Conservation (phyloP, 2,888 invertebrate species). For the Habroteleia sp. region DNA sequence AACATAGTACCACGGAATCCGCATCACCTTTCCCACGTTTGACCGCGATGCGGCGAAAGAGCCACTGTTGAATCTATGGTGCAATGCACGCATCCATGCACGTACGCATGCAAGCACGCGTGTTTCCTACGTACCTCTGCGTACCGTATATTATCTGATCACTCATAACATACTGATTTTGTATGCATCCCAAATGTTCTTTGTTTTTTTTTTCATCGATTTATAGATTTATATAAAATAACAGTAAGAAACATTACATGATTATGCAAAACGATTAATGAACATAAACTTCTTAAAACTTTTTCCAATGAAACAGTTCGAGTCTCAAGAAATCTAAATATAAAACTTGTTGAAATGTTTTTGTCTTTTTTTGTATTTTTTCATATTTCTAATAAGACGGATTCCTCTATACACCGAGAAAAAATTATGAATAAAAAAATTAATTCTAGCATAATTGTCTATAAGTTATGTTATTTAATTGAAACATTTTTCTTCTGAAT, state of each 20-base stretch:
- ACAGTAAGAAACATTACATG: background rate
- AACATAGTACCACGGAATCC: conserved; percentile 47
- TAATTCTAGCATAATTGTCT: no score
- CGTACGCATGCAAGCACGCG: conserved; percentile 61
- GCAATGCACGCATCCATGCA: conserved; percentile 57
- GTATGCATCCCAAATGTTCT: conserved; percentile 66
- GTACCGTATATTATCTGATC: conserved; percentile 71
- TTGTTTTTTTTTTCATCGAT: conserved; percentile 45
- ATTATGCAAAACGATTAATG: no score
- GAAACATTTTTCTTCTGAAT: no score
- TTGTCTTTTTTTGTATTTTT: no score
- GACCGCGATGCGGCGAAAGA: conserved; percentile 58
- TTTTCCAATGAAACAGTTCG: no score
- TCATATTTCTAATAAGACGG: no score
- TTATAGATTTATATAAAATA: conserved; percentile 9
- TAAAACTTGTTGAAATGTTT: no score
- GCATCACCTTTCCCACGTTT: conserved; percentile 66
- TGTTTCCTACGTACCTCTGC: conserved; percentile 61
- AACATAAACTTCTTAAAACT: no score
- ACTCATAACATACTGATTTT: conserved; percentile 69
- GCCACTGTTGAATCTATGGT: conserved; percentile 58
- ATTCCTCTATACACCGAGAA: no score
- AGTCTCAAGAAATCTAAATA: no score
- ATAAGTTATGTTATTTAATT: no score
- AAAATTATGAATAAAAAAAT: no score